Evolutionary conservation across 2,797 vertebrate genomes (phyloP).

Genomic region (Sebastes nivosus): DNA sequence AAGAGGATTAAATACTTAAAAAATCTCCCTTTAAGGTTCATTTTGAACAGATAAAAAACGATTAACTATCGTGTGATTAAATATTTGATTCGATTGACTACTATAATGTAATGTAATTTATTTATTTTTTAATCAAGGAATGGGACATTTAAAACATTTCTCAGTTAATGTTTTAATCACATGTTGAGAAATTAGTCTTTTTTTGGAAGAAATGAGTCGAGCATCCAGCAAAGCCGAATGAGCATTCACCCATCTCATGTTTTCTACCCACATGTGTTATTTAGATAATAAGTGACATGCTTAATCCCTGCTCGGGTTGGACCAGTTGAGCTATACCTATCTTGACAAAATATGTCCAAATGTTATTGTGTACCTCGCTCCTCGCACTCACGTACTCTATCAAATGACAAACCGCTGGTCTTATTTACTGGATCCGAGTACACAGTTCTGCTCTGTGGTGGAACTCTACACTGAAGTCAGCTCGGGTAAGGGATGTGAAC

Average conservation of each 20-base stretch:
- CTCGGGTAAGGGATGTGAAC: slow-evolving; percentile 39
- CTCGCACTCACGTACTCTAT: slow-evolving; percentile 41
- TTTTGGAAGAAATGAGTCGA: neutral
- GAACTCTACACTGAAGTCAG: slow-evolving; percentile 32
- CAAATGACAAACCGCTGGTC: slow-evolving; percentile 50
- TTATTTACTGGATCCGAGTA: slow-evolving; percentile 58
- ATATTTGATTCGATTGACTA: too few species aligned
- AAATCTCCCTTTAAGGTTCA: too few species aligned
- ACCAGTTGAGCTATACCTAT: slow-evolving; percentile 22
- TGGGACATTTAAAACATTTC: neutral
- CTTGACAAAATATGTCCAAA: slow-evolving; percentile 67
- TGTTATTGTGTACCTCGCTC: slow-evolving; percentile 61
- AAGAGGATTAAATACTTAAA: too few species aligned
- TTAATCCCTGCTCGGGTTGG: slow-evolving; percentile 43
- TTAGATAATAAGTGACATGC: slow-evolving; percentile 41
- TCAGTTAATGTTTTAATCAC: neutral
- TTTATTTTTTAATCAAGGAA: neutral
- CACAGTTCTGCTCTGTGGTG: slow-evolving; percentile 51
- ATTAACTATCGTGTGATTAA: too few species aligned
- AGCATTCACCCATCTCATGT: neutral
- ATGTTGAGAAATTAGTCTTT: neutral
- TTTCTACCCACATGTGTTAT: slow-evolving; percentile 31
- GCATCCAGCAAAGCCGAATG: neutral
- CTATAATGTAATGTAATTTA: neutral
- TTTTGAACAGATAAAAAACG: too few species aligned